Conservation (phyloP, 1,140 invertebrate species). For the Ectropis grisescens region DNA sequence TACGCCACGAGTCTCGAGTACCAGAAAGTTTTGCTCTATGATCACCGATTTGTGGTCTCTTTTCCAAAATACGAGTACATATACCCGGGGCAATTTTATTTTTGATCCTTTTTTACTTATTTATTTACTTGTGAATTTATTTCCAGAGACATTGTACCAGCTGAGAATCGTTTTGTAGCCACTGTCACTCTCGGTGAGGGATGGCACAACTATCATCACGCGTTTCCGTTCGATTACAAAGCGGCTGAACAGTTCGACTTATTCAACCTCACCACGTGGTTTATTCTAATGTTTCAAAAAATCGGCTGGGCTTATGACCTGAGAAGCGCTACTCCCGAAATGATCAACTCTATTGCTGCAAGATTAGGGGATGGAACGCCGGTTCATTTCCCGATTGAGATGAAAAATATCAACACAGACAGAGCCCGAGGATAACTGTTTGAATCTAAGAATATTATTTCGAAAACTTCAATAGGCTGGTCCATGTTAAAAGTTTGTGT, state of each 20-base stretch:
- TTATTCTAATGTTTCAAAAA: conserved; percentile 65
- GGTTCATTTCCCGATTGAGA: conserved; percentile 28
- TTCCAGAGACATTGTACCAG: conserved; percentile 70
- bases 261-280: conserved; percentile 59
- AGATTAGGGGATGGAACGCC: conserved; percentile 50
- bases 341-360: conserved; percentile 46
- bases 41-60: too few species aligned
- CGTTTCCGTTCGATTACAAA: conserved; percentile 91
- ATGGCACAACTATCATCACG: conserved; percentile 95
- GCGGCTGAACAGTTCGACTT: conserved; percentile 77
- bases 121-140: too few species aligned
- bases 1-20: too few species aligned
- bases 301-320: conserved; percentile 78
- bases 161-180: conserved; percentile 71
- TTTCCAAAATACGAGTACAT: too few species aligned
- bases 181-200: conserved; percentile 72
- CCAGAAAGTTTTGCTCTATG: too few species aligned
- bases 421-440: too few species aligned
- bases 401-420: too few species aligned
- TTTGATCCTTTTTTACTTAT: too few species aligned
- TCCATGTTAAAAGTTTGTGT: too few species aligned
- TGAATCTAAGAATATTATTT: too few species aligned
- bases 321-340: conserved; percentile 52
- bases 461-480: too few species aligned
- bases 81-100: too few species aligned